Evolutionary conservation across 2,888 invertebrate species (phyloP).

Genomic region (Liodrosophila aerea): DNA sequence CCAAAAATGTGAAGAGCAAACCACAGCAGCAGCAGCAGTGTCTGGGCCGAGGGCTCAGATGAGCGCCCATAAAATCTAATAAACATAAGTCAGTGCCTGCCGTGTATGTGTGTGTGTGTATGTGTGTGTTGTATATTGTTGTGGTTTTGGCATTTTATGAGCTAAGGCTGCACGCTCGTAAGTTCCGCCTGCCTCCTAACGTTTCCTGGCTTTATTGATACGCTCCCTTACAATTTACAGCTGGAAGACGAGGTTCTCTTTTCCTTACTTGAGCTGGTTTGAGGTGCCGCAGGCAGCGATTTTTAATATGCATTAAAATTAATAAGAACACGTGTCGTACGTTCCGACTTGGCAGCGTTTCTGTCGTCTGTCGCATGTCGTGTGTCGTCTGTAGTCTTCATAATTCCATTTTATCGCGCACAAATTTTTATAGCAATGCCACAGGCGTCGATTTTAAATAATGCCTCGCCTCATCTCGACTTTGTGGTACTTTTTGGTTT

Average conservation of each 20-base stretch:
- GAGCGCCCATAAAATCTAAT: conserved; percentile 65
- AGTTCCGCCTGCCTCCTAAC: conserved; percentile 6
- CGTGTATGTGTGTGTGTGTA: conserved; percentile 3
- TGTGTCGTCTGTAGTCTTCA: conserved; percentile 42
- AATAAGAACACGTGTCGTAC: conserved; percentile 73
- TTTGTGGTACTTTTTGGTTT: neutral
- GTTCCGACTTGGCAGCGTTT: neutral
- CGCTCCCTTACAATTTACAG: conserved; percentile 43
- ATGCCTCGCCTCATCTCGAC: conserved; percentile 27
- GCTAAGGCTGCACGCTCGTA: conserved; percentile 9
- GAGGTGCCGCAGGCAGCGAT: conserved; percentile 48
- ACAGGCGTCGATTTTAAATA: conserved; percentile 71
- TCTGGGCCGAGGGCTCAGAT: conserved; percentile 19
- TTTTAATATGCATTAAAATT: conserved; percentile 76
- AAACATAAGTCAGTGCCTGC: conserved; percentile 60
- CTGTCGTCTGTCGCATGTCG: conserved; percentile 23
- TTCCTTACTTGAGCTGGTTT: neutral
- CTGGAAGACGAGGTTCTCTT: conserved; percentile 9
- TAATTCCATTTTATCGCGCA: conserved; percentile 74
- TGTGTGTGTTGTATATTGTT: conserved; percentile 37
- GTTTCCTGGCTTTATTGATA: conserved; percentile 57
- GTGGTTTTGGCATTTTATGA: conserved; percentile 55
- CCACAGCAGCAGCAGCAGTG: conserved; percentile 40
- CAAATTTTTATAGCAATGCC: conserved; percentile 72
- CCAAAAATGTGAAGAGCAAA: conserved; percentile 38